phyloP scores from a whole-genome alignment of 1,140 invertebrate species.

The Magallana angulata region DNA sequence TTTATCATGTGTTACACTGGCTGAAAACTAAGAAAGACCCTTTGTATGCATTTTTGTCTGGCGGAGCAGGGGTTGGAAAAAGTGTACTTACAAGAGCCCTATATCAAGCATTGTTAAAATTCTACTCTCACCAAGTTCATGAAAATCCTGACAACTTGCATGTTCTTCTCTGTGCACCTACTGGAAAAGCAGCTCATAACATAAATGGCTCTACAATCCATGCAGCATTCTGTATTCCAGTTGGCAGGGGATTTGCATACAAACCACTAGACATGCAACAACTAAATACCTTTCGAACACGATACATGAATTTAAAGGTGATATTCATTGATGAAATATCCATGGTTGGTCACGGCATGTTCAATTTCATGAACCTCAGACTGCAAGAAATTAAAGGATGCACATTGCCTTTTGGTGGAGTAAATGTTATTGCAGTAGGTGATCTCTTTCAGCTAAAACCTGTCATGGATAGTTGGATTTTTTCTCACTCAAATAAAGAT shows the following conservation, averaged over 20 bases:
- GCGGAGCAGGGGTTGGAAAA: constrained; percentile 66
- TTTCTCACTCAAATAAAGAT: constrained; percentile 39
- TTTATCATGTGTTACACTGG: constrained; percentile 51
- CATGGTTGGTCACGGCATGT: constrained; percentile 60
- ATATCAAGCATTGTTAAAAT: constrained; percentile 51
- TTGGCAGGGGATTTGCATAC: constrained; percentile 49
- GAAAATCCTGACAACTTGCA: constrained; percentile 52
- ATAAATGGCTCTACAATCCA: constrained; percentile 39
- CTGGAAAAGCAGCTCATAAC: constrained; percentile 60
- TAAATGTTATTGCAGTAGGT: constrained; percentile 57
- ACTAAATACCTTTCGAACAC: constrained; percentile 49
- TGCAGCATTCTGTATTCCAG: constrained; percentile 54
- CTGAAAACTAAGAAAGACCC: constrained; percentile 48
- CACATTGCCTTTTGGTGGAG: constrained; percentile 58
- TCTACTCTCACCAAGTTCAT: constrained; percentile 29
- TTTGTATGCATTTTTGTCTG: constrained; percentile 50
- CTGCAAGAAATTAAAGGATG: constrained; percentile 56
- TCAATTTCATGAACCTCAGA: constrained; percentile 57
- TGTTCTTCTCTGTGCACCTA: constrained; percentile 52
- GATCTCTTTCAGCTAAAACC: constrained; percentile 63
- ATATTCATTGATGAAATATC: constrained; percentile 64
- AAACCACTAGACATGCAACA: constrained; percentile 54
- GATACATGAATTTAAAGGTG: constrained; percentile 46
- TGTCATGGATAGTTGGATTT: constrained; percentile 60
- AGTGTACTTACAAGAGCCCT: constrained; percentile 55